Percentiles rank a stretch among this genome's conserved stretches.
phyloP scores from a whole-genome alignment of 2,797 vertebrate genomes.

The Argentina silus region DNA sequence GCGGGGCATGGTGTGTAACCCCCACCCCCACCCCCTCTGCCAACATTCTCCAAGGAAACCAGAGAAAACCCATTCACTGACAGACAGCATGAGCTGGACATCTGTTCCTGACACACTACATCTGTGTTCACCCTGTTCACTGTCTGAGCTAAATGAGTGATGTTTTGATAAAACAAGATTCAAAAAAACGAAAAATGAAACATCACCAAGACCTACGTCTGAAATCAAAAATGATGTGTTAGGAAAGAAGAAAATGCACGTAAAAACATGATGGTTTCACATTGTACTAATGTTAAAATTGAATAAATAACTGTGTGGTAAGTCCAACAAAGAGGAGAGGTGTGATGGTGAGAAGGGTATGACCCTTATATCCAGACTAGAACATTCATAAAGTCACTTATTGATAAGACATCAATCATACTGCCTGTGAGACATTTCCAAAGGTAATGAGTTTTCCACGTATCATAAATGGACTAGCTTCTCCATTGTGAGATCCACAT shows the following conservation, averaged over 20 bases:
- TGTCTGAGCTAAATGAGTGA: not conserved
- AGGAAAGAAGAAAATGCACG: not conserved
- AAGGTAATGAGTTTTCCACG: not conserved
- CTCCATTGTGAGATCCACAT: not conserved
- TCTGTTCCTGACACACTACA: not conserved
- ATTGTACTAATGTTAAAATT: slow-evolving; percentile 12
- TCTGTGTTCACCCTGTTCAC: not conserved
- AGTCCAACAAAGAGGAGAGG: not conserved
- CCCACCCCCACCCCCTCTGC: not conserved
- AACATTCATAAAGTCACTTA: slow-evolving; percentile 32
- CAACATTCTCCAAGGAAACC: not conserved
- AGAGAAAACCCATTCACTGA: not conserved
- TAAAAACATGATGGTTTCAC: not conserved
- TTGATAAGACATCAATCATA: not conserved
- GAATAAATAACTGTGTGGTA: slow-evolving; percentile 10
- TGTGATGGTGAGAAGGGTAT: not conserved
- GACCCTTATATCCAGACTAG: slow-evolving; percentile 1
- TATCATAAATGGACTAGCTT: not conserved
- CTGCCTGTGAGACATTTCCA: not conserved
- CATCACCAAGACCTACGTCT: not conserved
- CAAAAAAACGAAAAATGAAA: not conserved
- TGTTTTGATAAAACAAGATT: not conserved
- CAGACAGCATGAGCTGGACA: not conserved
- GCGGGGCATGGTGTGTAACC: not conserved
- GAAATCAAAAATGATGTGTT: not conserved